phyloP scores from a whole-genome alignment of 2,797 vertebrate genomes.

The Spatula clypeata region DNA sequence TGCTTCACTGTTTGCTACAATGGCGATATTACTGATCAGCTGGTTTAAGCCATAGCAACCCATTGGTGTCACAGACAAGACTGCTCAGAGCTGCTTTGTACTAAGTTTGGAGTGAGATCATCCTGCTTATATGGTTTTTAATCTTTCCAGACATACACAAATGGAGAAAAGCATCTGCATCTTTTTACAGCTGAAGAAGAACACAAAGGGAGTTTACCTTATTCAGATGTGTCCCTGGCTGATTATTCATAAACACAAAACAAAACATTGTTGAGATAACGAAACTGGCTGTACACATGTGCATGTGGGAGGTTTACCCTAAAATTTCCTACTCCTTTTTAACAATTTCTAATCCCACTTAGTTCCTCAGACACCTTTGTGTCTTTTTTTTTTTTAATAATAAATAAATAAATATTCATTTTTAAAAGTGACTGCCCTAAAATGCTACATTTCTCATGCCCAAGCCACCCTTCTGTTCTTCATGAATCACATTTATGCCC shows the following conservation, averaged over 20 bases:
- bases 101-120: not conserved
- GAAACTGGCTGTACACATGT: not conserved
- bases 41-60: not conserved
- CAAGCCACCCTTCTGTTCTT: not conserved
- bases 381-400: not conserved
- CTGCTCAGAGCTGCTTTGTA: not conserved
- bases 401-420: not conserved
- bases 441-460: not conserved
- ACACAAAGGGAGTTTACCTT: not conserved
- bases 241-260: not conserved
- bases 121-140: not conserved
- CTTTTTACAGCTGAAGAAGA: not conserved
- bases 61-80: not conserved
- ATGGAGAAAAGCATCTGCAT: not conserved
- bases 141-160: not conserved
- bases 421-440: not conserved
- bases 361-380: not conserved
- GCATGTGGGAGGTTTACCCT: not conserved
- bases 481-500: not conserved
- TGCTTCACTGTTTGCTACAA: not conserved
- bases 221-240: not conserved
- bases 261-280: not conserved
- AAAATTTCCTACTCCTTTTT: not conserved
- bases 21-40: accelerated
- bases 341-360: not conserved